Evolutionary conservation across 2,797 vertebrate genomes (phyloP).

Genomic region (Petrocephalus schoutedeni): DNA sequence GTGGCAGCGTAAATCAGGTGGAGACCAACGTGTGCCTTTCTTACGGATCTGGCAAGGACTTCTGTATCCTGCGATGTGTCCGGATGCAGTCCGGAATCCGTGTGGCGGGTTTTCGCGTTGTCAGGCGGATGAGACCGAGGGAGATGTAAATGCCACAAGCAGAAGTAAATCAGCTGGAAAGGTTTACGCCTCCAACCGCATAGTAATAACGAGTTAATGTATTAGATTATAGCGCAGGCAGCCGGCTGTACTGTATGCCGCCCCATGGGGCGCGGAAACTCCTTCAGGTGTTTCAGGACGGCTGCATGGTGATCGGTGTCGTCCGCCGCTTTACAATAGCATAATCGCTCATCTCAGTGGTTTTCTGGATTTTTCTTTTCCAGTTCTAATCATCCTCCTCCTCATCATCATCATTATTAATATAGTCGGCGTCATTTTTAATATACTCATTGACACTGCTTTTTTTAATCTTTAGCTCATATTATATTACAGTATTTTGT

Average conservation of each 20-base stretch:
- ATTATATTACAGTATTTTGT: neutral
- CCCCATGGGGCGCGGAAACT: constrained; percentile 27
- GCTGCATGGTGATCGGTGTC: neutral
- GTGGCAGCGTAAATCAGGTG: neutral
- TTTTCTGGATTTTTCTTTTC: constrained; percentile 50
- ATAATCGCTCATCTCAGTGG: constrained; percentile 40
- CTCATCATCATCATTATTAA: neutral
- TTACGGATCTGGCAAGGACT: neutral
- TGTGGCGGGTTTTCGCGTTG: neutral
- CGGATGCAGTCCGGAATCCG: neutral
- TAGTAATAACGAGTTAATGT: neutral
- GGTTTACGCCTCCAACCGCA: neutral
- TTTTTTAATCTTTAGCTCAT: neutral
- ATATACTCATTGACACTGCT: neutral
- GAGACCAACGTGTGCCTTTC: neutral
- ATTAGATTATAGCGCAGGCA: neutral
- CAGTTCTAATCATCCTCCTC: neutral
- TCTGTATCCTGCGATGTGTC: neutral
- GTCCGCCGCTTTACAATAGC: neutral
- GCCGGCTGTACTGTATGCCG: neutral
- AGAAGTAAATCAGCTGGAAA: neutral
- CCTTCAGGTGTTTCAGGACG: constrained; percentile 51
- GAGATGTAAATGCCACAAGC: neutral
- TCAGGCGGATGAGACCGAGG: neutral
- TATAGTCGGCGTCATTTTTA: neutral